phyloP scores from a whole-genome alignment of 2,113 vertebrate genomes.

The Semnornis frantzii region DNA sequence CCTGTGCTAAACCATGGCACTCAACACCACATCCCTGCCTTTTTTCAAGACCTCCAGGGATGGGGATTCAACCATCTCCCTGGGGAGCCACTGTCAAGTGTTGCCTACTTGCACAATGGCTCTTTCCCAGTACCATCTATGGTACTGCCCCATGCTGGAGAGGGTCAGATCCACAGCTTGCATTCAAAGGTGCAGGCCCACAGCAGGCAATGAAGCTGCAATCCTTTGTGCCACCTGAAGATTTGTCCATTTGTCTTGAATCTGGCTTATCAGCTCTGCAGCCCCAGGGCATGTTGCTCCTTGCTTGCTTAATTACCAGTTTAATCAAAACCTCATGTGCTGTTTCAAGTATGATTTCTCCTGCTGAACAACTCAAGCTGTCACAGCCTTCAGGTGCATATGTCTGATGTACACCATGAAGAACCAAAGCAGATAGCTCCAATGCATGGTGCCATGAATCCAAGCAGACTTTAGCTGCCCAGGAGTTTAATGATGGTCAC shows the following conservation, averaged over 20 bases:
- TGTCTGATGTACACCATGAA: background rate
- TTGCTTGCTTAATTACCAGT: constrained; percentile 24
- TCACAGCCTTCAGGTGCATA: background rate
- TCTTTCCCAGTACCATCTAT: background rate
- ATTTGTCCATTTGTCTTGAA: background rate
- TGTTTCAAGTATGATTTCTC: constrained; percentile 5
- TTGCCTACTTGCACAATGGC: background rate
- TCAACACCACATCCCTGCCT: too few species aligned
- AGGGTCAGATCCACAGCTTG: background rate
- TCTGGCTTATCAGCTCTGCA: background rate
- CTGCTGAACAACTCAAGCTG: background rate
- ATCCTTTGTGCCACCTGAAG: background rate
- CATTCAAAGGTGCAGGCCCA: background rate
- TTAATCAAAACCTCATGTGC: constrained; percentile 14
- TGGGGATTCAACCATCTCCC: too few species aligned
- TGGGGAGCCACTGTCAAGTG: background rate
- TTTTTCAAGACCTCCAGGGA: too few species aligned
- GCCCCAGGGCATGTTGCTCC: background rate
- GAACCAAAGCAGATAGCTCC: background rate
- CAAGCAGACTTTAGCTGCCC: background rate
- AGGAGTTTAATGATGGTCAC: background rate
- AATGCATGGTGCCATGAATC: background rate
- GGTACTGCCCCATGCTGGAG: background rate
- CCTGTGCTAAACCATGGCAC: too few species aligned
- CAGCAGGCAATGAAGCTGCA: background rate